Conservation (phyloP, 2,888 invertebrate genomes). For the Frankliniella intonsa region DNA sequence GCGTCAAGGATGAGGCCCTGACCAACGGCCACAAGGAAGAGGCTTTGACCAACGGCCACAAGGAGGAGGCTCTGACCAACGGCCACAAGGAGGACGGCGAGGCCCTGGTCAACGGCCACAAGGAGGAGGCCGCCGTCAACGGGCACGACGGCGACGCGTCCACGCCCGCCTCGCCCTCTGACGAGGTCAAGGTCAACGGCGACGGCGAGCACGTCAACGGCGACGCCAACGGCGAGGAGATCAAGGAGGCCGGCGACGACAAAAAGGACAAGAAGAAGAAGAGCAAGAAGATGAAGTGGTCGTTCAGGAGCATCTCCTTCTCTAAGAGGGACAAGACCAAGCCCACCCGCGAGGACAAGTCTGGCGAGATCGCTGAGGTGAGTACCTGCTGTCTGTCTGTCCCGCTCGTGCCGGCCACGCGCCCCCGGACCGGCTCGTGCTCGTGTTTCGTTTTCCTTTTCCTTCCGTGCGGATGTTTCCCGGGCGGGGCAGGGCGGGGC, state of each 20-base stretch:
- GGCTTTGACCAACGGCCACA: not conserved
- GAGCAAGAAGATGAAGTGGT: constrained; percentile 76
- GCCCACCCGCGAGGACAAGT: constrained; percentile 56
- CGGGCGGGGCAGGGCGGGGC: too few relatives aligned
- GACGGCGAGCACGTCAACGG: constrained; percentile 28
- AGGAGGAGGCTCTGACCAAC: constrained; percentile 21
- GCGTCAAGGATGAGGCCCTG: constrained; percentile 21
- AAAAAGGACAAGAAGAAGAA: constrained; percentile 39
- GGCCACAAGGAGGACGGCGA: constrained; percentile 29
- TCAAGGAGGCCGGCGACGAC: constrained; percentile 35
- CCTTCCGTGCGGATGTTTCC: too few relatives aligned
- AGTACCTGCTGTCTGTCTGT: not conserved
- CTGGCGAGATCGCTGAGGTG: constrained; percentile 34
- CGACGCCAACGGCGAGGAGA: constrained; percentile 32
- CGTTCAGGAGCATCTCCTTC: constrained; percentile 80
- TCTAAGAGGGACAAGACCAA: constrained; percentile 83
- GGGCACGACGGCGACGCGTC: constrained; percentile 28
- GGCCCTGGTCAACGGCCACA: not conserved
- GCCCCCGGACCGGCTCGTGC: too few relatives aligned
- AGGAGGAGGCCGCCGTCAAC: constrained; percentile 32
- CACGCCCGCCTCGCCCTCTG: constrained; percentile 29
- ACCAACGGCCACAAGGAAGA: constrained; percentile 32
- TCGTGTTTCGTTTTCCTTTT: too few relatives aligned
- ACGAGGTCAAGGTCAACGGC: constrained; percentile 10
- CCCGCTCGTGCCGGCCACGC: too few relatives aligned